phyloP scores from a whole-genome alignment of 2,797 vertebrate genomes.

The Phrynocephalus vlangalii region DNA sequence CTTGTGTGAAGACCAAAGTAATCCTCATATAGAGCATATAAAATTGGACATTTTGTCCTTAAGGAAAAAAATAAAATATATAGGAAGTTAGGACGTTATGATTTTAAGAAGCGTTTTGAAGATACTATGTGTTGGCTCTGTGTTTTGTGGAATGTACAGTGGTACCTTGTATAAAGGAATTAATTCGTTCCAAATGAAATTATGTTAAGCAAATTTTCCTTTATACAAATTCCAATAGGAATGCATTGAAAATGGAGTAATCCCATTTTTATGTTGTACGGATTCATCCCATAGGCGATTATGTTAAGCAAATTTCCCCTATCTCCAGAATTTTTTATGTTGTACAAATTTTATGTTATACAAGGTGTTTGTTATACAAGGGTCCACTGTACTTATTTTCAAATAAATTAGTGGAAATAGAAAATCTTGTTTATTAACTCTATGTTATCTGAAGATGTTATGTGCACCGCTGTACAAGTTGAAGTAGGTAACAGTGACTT shows the following conservation, averaged over 20 bases:
- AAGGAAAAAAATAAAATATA: background rate
- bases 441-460: background rate
- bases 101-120: background rate
- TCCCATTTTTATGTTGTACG: too few species aligned
- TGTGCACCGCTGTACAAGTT: background rate
- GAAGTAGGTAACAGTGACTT: background rate
- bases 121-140: background rate
- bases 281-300: too few species aligned
- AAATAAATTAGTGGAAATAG: background rate
- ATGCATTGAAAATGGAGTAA: too few species aligned
- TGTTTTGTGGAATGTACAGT: background rate
- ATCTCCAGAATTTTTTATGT: too few species aligned
- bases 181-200: too few species aligned
- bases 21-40: background rate
- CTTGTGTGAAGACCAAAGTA: background rate
- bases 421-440: background rate
- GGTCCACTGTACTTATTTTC: background rate
- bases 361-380: too few species aligned
- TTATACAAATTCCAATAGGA: too few species aligned
- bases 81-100: background rate
- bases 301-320: too few species aligned
- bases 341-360: too few species aligned
- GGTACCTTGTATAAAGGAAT: too few species aligned
- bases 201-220: too few species aligned
- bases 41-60: conserved; percentile 32